These are phyloP conservation scores for Caracal caracal DNA, from an alignment of 2,113 vertebrate genomes.

Conservation along the genomic window DNA sequence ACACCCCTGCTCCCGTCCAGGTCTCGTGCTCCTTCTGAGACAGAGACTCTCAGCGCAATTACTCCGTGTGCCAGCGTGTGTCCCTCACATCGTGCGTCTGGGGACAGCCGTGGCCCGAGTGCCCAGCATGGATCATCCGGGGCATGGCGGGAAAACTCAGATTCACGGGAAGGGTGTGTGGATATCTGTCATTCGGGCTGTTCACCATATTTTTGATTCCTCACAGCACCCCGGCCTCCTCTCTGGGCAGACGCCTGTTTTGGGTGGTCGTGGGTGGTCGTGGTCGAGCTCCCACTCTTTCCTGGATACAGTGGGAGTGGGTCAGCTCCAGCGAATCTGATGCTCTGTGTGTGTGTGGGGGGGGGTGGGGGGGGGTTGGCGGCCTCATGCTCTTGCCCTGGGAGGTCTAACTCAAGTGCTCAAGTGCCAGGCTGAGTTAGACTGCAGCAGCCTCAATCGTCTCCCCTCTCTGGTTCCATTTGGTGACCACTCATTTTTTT, in stretches of 20 bases:
- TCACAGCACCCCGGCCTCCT: too few relatives aligned
- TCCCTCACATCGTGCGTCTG: not conserved
- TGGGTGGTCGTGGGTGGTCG: not conserved
- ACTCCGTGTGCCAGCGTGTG: not conserved
- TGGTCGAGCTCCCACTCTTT: not conserved
- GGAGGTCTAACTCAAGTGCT: fast-evolving
- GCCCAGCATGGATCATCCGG: fast-evolving
- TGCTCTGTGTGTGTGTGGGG: fast-evolving
- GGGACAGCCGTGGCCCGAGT: not conserved
- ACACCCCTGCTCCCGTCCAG: not conserved
- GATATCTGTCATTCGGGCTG: not conserved
- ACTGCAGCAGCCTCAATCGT: too few relatives aligned
- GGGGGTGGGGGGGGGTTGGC: fast-evolving
- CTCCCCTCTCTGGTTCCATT: not conserved
- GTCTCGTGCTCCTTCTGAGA: not conserved
- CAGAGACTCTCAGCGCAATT: not conserved
- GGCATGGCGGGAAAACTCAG: not conserved
- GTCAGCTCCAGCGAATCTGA: not conserved
- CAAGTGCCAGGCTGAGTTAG: too few relatives aligned
- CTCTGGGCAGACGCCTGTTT: too few relatives aligned
- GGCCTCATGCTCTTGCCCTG: fast-evolving
- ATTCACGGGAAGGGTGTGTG: not conserved
- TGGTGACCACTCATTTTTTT: not conserved
- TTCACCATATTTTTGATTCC: too few relatives aligned
- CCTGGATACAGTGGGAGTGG: not conserved